Evolutionary conservation across 2,113 vertebrate species (phyloP).

Genomic region (Anarrhichthys ocellatus): DNA sequence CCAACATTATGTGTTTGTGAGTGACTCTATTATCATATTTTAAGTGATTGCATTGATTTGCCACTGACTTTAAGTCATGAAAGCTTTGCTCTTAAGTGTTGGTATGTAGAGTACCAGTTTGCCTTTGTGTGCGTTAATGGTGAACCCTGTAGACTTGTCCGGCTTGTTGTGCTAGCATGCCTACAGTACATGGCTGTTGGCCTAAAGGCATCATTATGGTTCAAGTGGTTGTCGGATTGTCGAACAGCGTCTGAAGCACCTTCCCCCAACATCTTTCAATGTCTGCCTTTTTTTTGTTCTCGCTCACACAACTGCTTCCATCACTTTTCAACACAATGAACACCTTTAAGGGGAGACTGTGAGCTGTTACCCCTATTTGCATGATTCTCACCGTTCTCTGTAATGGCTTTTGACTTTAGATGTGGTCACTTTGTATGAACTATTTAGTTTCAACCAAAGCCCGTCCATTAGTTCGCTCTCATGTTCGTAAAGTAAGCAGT

Average conservation of each 20-base stretch:
- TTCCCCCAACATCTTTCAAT: background rate
- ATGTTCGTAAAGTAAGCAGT: background rate
- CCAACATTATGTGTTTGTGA: background rate
- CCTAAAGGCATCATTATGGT: background rate
- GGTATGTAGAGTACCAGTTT: background rate
- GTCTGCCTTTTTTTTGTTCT: background rate
- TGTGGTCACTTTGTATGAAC: background rate
- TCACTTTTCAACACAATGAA: background rate
- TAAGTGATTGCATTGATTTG: background rate
- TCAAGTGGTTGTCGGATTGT: background rate
- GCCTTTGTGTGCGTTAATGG: background rate
- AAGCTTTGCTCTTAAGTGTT: background rate
- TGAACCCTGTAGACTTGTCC: background rate
- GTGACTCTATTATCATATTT: background rate
- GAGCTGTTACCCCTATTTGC: background rate
- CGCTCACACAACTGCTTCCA: background rate
- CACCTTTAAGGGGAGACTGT: background rate
- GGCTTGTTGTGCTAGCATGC: background rate
- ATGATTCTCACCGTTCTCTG: background rate
- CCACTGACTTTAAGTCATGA: background rate
- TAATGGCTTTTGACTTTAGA: background rate
- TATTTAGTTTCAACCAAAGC: background rate
- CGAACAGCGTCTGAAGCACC: background rate
- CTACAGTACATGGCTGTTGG: background rate
- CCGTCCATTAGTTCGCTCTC: background rate